Base-by-base conservation (phyloP, 2,113 vertebrate genomes). In the Acinonyx jubatus region DNA sequence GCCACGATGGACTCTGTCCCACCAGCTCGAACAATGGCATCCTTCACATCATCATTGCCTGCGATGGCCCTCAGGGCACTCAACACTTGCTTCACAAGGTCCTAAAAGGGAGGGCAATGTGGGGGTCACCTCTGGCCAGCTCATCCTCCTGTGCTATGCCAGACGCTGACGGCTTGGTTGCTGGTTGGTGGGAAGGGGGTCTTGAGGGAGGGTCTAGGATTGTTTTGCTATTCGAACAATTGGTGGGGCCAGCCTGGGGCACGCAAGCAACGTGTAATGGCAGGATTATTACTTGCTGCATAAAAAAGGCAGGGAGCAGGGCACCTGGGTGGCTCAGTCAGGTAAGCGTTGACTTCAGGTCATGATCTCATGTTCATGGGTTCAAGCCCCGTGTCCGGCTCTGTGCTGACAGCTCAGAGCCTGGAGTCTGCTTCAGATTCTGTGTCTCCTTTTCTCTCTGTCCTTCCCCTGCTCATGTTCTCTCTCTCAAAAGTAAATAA, bases 1-100 rank as follows among this genome's bases (percentile, higher is more conserved):
- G 99, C 98, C 88, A 99, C 99, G 1, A 99, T 99, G 13, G 99
- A 98, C 69, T 99, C 98, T 0, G 99, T 99, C 19, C 98, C 99
- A 0, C 99, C 99, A 0, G 99, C 98, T 0, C 55, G 99, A 4
- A 99, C 99, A 0, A 99, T 98, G 45, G 99, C 99, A 0, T 99
- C 99, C 81, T 99, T 99, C 73, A 99, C 99, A 0, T 99, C 99
- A 0, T 99, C 99, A 0, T 99, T 99, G 66, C 99, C 99, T 0
- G 99, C 99, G 0, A 99, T 96, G 0, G 99, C 99, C 50, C 99
- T 98, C 95, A 99, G 97, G 21, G 99, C 99, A 0, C 99, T 98
- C 1, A 99, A 98, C 74, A 99, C 99, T 98, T 99, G 99, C 92
- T 98, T 99, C 91, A 99, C 99, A 79, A 99, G 99, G 5, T 99